Evolutionary conservation across 2,113 vertebrate genomes (phyloP), one percentile per base, ranked within the genome.

Genomic region (Apodemus speciosus): DNA sequence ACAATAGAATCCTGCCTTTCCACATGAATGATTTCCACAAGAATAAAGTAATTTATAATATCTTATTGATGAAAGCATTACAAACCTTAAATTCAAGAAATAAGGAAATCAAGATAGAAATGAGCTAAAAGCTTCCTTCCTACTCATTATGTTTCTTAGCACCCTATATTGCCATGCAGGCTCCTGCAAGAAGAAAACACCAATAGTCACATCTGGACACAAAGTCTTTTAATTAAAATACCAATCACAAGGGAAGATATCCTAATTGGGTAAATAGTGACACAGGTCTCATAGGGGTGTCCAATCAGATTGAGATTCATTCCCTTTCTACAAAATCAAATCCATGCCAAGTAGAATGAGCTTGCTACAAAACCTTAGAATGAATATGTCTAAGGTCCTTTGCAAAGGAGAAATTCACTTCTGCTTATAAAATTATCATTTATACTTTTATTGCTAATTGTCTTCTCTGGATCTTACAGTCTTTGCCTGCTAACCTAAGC

Each of bases 221-320:
- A 35, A 79, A 23, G 2, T 56, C 32, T 79, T 56, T 56, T 5
- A 79, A 4, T 16, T n/a, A 53, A 5, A 79, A 79, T 56, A 56
- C 10, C 7, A 56, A 56, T 10, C 21, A 18, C 73, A 32, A 51
- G 13, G 0, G 27, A 76, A 51, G 27, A 32, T 51, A 16, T 46
- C 6, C 27, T 43, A 32, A 49, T 18, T 53, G 51, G 30, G 9
- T n/a, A 56, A 79, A 56, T n/a, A 56, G 10, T 56, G 32, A 20
- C 2, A 13, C 9, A n/a, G 5, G 9, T 56, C 2, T 56, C 35
- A n/a, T n/a, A 56, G 35, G 2, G 9, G 9, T 56, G 6, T n/a
- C 32, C 9, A 79, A 56, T 11, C 32, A 35, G 7, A 79, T 56
- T 56, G 32, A 8, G 20, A 56, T 56, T 79, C 9, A 23, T 9